Base-by-base conservation (phyloP, 2,797 vertebrate genomes). In the Emys orbicularis region DNA sequence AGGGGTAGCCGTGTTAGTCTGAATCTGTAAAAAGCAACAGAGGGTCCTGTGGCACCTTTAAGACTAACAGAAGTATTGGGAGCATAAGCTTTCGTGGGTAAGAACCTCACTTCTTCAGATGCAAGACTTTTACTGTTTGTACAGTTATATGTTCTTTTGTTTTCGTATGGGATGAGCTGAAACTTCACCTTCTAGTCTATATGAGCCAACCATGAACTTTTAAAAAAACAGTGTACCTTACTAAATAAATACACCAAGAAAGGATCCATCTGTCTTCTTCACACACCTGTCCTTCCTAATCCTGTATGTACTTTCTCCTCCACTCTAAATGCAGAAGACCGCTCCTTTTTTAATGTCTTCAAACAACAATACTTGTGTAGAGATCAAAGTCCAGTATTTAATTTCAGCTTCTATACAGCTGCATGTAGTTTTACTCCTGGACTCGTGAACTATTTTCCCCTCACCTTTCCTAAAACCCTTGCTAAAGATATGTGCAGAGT, bases 401-500 rank as follows among this genome's bases (percentile, higher is more conserved):
- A 77, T 77, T 77, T 25, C 74, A 31, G 41, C 25, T 31, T 41
- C 44, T 76, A 47, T 23, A 16, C 27, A 49, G 27, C 41, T 77
- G 25, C 15, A 16, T 49, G 27, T 49, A 27, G 13, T 49, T 27
- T 49, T 77, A 49, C 27, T 49, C 44, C 74, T 77, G 27, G 27
- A 77, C 27, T 25, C 6, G 3, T 49, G 27, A 19, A 27, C 44
- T 77, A 15, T 77, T 77, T 49, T 11, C 65, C 44, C 37, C 18
- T 44, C 29, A 59, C 11, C 16, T 47, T 47, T 34, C 29, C 79
- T 25, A 13, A 76, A 1, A 1, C 4, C 21, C 81, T 79, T 52
- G 44, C 11, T 79, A 4, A 76, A 83, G 15, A 50, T 81, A 44
- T 12, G 3, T 11, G 3, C 4, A 0, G 0, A 34, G 74, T 5